A percentile compares a stretch with the other conserved stretches of the same genome.
phyloP scores from a whole-genome alignment of 2,888 invertebrate species.

The Trimorus sp. region DNA sequence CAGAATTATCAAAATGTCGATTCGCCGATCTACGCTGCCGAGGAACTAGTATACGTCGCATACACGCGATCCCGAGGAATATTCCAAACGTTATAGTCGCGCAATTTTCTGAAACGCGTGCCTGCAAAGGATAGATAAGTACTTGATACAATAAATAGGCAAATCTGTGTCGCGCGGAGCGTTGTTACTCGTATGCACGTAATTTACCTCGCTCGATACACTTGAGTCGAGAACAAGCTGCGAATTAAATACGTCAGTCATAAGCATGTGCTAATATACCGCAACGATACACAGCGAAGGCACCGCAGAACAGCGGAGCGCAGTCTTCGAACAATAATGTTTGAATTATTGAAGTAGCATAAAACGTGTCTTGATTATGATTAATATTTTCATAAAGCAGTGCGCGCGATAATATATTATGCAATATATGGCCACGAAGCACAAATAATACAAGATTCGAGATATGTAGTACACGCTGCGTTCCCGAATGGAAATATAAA shows the following conservation, averaged over 20 bases:
- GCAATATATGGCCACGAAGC: constrained; percentile 23
- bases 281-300: background rate
- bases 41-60: constrained; percentile 22
- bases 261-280: constrained; percentile 34
- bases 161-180: constrained; percentile 18
- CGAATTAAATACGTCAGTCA: constrained; percentile 41
- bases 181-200: constrained; percentile 19
- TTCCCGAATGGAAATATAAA: constrained; percentile 27
- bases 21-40: constrained; percentile 7
- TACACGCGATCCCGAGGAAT: constrained; percentile 23
- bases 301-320: constrained; percentile 5
- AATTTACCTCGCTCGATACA: constrained; percentile 7
- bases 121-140: constrained; percentile 42
- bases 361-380: constrained; percentile 31
- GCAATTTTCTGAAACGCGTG: constrained; percentile 33
- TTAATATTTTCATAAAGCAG: constrained; percentile 46
- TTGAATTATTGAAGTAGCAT: constrained; percentile 35
- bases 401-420: constrained; percentile 23
- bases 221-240: constrained; percentile 23
- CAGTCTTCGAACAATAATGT: constrained; percentile 26
- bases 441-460: constrained; percentile 39
- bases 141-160: constrained; percentile 38
- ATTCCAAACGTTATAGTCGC: constrained; percentile 14
- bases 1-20: constrained; percentile 32
- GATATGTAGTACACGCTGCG: constrained; percentile 27